Evolutionary conservation across 2,888 invertebrate species (phyloP).

Genomic region (Chymomyza fuscimana): DNA sequence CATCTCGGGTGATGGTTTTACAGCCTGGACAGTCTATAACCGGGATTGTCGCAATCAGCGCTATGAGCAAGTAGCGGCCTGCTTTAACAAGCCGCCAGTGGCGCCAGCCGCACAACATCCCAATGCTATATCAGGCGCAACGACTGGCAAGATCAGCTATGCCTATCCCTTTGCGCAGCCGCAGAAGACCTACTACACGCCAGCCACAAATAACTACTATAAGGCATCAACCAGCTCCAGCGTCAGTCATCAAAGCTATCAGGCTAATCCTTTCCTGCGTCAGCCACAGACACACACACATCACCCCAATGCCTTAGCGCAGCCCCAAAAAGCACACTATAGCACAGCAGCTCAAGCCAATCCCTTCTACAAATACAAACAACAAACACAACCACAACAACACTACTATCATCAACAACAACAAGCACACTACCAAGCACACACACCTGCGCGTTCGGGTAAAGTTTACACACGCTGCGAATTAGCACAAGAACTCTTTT

Average conservation of each 20-base stretch:
- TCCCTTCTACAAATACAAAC: slow-evolving; percentile 51
- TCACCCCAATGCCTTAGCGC: slow-evolving; percentile 52
- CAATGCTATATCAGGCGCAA: slow-evolving; percentile 50
- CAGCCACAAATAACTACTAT: slow-evolving; percentile 43
- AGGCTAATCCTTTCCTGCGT: slow-evolving; percentile 53
- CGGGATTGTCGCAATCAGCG: slow-evolving; percentile 64
- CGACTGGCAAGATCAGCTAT: slow-evolving; percentile 43
- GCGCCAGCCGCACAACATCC: slow-evolving; percentile 36
- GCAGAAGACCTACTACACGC: slow-evolving; percentile 17
- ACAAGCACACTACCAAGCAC: slow-evolving; percentile 30
- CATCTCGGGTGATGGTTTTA: slow-evolving; percentile 86
- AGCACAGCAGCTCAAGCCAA: slow-evolving; percentile 31
- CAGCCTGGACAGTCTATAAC: slow-evolving; percentile 78
- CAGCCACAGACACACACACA: slow-evolving; percentile 7
- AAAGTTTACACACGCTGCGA: slow-evolving; percentile 86
- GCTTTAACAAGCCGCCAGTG: slow-evolving; percentile 56
- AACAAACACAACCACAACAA: slow-evolving; percentile 37
- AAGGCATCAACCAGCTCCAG: slow-evolving; percentile 19
- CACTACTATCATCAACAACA: slow-evolving; percentile 34
- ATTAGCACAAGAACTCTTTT: slow-evolving; percentile 84
- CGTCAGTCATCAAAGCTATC: slow-evolving; percentile 35
- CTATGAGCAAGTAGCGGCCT: slow-evolving; percentile 63
- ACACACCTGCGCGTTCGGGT: slow-evolving; percentile 54
- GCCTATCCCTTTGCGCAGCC: slow-evolving; percentile 42
- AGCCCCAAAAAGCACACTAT: slow-evolving; percentile 27